phyloP scores from a whole-genome alignment of 2,797 vertebrate species.

The Sternarchorhynchus goeldii region DNA sequence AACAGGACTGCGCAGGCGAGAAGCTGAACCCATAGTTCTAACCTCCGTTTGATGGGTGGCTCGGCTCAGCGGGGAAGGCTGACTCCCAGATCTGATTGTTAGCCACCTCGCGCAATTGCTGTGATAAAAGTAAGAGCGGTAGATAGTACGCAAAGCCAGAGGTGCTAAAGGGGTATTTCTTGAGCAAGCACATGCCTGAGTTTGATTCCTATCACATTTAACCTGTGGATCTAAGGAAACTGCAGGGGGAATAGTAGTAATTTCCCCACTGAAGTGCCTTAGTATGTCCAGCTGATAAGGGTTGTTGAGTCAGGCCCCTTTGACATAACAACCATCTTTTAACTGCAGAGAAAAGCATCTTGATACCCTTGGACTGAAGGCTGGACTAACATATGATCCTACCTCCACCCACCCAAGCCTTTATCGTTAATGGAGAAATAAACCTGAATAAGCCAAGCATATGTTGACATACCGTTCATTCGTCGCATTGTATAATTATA shows the following conservation, averaged over 20 bases:
- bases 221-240: conserved; percentile 11
- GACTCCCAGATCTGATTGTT: background rate
- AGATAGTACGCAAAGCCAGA: background rate
- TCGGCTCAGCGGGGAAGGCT: background rate
- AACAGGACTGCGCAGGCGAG: background rate
- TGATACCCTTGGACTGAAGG: conserved; percentile 28
- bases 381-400: background rate
- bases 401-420: too few species aligned
- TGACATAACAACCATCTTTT: background rate
- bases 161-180: background rate
- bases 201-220: conserved; percentile 36
- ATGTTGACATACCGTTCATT: background rate
- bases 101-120: background rate
- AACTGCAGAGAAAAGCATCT: conserved; percentile 7
- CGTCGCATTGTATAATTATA: background rate
- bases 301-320: conserved; percentile 9
- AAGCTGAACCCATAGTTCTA: background rate
- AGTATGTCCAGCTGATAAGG: conserved; percentile 34
- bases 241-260: conserved; percentile 33
- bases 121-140: background rate
- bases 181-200: background rate
- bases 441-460: background rate
- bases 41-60: background rate
- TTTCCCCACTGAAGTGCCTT: conserved; percentile 46
- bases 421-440: too few species aligned